phyloP scores from a whole-genome alignment of 2,888 invertebrate genomes.

The Dicyrtoma fusca region DNA sequence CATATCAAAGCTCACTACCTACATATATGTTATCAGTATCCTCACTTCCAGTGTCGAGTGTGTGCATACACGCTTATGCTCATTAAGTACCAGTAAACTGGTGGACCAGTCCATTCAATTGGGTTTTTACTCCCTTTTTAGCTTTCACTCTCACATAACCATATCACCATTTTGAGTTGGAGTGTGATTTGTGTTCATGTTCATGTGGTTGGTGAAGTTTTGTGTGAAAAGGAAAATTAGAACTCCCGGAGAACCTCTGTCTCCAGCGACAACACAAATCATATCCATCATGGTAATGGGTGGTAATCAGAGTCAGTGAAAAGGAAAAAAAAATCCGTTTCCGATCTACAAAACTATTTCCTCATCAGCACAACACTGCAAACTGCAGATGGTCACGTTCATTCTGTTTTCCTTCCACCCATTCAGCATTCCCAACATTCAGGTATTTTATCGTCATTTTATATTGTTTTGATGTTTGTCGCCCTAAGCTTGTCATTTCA shows the following conservation, averaged over 20 bases:
- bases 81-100: not conserved
- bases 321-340: not conserved
- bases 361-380: not conserved
- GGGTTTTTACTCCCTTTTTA: slow-evolving; percentile 11
- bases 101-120: not conserved
- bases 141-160: slow-evolving; percentile 21
- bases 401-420: not conserved
- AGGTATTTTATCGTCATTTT: not conserved
- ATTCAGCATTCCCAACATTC: not conserved
- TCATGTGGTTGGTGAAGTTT: slow-evolving; percentile 2
- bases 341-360: not conserved
- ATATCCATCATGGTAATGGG: not conserved
- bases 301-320: not conserved
- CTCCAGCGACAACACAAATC: too few relatives aligned
- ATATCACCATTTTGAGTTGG: not conserved
- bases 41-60: too few relatives aligned
- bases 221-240: slow-evolving; percentile 12
- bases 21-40: too few relatives aligned
- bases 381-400: slow-evolving; percentile 11
- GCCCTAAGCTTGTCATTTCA: too few relatives aligned
- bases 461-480: not conserved
- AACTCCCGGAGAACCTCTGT: not conserved
- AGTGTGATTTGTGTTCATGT: not conserved
- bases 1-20: too few relatives aligned
- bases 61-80: too few relatives aligned